Evolutionary conservation across 2,113 vertebrate species (phyloP).

Genomic region (Hiodon alosoides): DNA sequence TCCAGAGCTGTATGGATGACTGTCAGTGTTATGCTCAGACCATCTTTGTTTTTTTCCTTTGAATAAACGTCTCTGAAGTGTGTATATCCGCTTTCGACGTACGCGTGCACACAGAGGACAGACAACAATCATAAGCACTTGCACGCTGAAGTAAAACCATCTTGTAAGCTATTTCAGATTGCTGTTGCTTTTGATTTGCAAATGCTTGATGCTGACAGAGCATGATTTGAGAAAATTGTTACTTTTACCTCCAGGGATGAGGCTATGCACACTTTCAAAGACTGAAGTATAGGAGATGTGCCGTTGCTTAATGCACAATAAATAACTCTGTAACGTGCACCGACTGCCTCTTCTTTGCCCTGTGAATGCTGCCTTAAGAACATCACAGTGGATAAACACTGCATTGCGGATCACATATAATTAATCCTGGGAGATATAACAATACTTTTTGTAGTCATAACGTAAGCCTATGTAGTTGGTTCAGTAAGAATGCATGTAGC

Average conservation of each 20-base stretch:
- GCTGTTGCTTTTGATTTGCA: slow-evolving; percentile 45
- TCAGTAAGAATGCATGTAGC: too few species aligned
- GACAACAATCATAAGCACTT: slow-evolving; percentile 1
- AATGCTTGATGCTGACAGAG: slow-evolving; percentile 33
- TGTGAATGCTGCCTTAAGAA: slow-evolving; percentile 43
- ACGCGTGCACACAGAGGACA: background rate
- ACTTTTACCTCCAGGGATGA: slow-evolving; percentile 32
- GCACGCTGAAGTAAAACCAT: slow-evolving; percentile 35
- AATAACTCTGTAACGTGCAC: slow-evolving; percentile 40
- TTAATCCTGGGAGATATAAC: too few species aligned
- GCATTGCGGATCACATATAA: background rate
- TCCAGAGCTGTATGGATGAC: slow-evolving; percentile 41
- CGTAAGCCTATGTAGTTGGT: too few species aligned
- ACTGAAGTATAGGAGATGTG: slow-evolving; percentile 43
- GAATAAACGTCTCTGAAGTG: slow-evolving; percentile 29
- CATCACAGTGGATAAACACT: slow-evolving; percentile 22
- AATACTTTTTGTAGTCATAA: too few species aligned
- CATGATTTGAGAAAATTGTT: slow-evolving; percentile 38
- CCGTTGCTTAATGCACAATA: slow-evolving; percentile 44
- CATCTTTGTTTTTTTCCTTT: slow-evolving; percentile 32
- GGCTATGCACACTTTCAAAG: slow-evolving; percentile 40
- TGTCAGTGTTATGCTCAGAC: slow-evolving; percentile 36
- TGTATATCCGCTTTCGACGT: background rate
- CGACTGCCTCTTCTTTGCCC: slow-evolving; percentile 28
- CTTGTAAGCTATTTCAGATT: slow-evolving; percentile 33